Evolutionary conservation across 1,140 invertebrate species (phyloP).

Genomic region (Cephus cinctus): DNA sequence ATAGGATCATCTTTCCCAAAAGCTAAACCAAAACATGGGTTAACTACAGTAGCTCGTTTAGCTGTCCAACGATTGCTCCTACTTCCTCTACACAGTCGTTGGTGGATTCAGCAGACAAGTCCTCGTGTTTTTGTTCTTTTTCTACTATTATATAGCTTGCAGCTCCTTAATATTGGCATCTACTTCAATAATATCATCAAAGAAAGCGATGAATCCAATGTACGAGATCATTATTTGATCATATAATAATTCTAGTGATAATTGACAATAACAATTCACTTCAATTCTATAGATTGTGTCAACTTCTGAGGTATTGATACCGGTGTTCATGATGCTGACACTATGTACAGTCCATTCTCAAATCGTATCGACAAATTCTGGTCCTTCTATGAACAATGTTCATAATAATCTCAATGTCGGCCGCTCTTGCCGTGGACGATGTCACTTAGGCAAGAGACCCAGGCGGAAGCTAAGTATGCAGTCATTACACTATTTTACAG

Average conservation of each 20-base stretch:
- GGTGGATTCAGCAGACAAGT: constrained; percentile 90
- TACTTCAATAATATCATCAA: constrained; percentile 58
- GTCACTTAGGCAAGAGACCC: constrained; percentile 41
- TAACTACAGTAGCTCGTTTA: constrained; percentile 77
- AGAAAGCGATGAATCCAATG: constrained; percentile 45
- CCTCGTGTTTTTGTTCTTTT: constrained; percentile 69
- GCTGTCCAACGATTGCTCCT: constrained; percentile 78
- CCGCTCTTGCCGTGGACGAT: constrained; percentile 39
- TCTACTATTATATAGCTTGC: constrained; percentile 73
- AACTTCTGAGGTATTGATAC: constrained; percentile 70
- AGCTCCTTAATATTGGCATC: constrained; percentile 68
- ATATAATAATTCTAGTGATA: constrained; percentile 3
- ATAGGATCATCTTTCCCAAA: constrained; percentile 91
- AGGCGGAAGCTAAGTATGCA: constrained; percentile 43
- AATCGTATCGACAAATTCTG: constrained; percentile 75
- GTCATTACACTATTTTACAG: too few relatives aligned
- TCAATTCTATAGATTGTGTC: constrained; percentile 54
- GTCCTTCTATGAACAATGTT: constrained; percentile 38
- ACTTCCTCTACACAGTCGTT: constrained; percentile 77
- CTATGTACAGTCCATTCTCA: constrained; percentile 88
- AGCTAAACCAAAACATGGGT: constrained; percentile 86
- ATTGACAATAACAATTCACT: constrained; percentile 12
- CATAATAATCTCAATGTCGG: constrained; percentile 39
- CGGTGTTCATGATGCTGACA: constrained; percentile 76
- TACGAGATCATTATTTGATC: constrained; percentile 24